These are phyloP conservation scores for Bergia sp. DNA, from an alignment of 92 coral and sea anemone species.

Conservation along the genomic window DNA sequence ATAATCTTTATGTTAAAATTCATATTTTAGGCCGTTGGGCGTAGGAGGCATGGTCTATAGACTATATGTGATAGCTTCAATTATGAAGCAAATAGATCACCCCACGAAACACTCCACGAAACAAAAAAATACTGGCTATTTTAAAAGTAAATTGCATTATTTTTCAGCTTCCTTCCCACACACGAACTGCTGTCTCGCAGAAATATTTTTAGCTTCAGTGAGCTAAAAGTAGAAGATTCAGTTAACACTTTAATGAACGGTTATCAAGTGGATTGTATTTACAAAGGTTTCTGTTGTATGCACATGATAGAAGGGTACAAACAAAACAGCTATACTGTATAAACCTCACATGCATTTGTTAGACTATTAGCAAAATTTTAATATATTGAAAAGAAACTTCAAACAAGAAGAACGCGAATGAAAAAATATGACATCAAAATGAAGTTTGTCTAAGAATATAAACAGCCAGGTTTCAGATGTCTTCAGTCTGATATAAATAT, in stretches of 20 bases:
- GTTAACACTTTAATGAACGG: not conserved
- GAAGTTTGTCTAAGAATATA: too few species aligned
- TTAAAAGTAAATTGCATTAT: not conserved
- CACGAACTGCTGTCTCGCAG: conserved; percentile 2
- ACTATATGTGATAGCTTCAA: not conserved
- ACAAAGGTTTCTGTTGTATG: not conserved
- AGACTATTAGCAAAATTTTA: not conserved
- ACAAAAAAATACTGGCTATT: not conserved
- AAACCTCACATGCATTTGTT: not conserved
- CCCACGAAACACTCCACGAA: not conserved
- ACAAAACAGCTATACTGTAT: not conserved
- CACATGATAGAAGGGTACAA: not conserved
- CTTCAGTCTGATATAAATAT: not conserved
- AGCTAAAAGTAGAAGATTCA: not conserved
- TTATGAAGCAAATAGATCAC: not conserved
- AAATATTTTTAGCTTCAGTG: conserved; percentile 9
- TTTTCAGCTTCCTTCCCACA: not conserved
- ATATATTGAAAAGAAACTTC: not conserved
- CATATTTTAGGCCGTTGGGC: too few species aligned
- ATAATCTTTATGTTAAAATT: too few species aligned
- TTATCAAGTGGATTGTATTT: not conserved
- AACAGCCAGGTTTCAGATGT: not conserved
- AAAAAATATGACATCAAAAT: not conserved
- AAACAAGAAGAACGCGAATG: not conserved
- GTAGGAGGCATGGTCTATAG: not conserved